Evolutionary conservation across 1,140 invertebrate genomes (phyloP), one percentile per base, ranked within the genome.

Genomic region (Pogonognathellus flavescens): DNA sequence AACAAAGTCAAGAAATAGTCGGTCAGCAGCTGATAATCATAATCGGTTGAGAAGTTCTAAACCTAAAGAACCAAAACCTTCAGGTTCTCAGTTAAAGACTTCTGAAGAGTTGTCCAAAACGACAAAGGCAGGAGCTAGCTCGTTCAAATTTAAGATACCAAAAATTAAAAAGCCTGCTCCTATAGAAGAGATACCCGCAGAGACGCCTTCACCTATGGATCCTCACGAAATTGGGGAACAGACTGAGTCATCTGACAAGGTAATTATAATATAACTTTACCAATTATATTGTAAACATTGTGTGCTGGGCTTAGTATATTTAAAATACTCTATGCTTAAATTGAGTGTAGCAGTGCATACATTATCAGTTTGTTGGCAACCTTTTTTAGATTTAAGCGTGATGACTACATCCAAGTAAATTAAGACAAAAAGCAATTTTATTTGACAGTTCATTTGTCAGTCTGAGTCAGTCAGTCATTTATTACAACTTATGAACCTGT

Each of bases 91-190:
- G 10, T 14, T n/a, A 57, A 72, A 72, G 11, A 72, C 13, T 7
- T 2, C 31, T 18, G 25, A 13, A 7, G 70, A 76, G n/a, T 11
- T 31, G 31, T 11, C 62, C 1, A 31, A 11, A 14, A 8, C 31
- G 6, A 10, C 14, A 8, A n/a, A 31, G 49, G 49, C 31, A 18
- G 7, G 11, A 8, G 6, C 66, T 9, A 1, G 22, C 2, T 41
- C 31, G 49, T 31, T 76, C 8, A 76, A 76, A 7, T 87, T 85
- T 49, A 80, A 72, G 62, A 87, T 87, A n/a, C 86, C 86, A 22
- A 87, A 87, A 84, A 84, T 85, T 41, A 85, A 86, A 62, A 85
- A 83, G 0, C 84, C 84, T 16, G 52, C 84, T 8, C 81, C 85
- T 59, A 1, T 66, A 25, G 62, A 66, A 66, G 20, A 25, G 25